Conservation (phyloP, 2,113 vertebrate genomes). For the Podarcis raffonei region DNA sequence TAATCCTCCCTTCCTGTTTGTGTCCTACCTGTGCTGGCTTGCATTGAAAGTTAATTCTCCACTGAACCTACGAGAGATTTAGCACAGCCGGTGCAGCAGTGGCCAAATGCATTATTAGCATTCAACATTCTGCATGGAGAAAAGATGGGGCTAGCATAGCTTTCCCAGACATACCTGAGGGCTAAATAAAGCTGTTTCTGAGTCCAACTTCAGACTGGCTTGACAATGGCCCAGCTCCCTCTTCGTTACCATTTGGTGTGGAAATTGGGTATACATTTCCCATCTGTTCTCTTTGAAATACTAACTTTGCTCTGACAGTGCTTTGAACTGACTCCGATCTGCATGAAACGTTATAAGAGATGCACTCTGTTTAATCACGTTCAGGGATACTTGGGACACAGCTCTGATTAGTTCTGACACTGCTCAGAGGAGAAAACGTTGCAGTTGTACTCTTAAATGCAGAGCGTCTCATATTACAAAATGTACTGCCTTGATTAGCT, state of each 20-base stretch:
- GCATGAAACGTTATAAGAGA: slow-evolving; percentile 38
- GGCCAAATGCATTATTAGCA: slow-evolving; percentile 57
- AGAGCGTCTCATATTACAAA: slow-evolving; percentile 50
- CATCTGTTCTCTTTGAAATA: slow-evolving; percentile 63
- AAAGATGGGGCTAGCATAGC: slow-evolving; percentile 44
- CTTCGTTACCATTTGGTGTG: slow-evolving; percentile 47
- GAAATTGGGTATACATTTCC: slow-evolving; percentile 49
- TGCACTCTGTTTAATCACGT: slow-evolving; percentile 62
- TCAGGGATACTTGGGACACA: slow-evolving; percentile 56
- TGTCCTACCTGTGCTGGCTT: slow-evolving; percentile 64
- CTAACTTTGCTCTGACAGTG: slow-evolving; percentile 56
- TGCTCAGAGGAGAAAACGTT: slow-evolving; percentile 23
- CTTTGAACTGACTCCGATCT: slow-evolving; percentile 55
- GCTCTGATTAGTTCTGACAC: slow-evolving; percentile 57
- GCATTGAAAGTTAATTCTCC: slow-evolving; percentile 52
- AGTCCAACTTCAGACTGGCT: slow-evolving; percentile 43
- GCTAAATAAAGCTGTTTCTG: slow-evolving; percentile 34
- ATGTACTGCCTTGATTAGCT: slow-evolving; percentile 10
- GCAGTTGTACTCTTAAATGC: slow-evolving; percentile 41
- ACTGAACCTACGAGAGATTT: slow-evolving; percentile 58
- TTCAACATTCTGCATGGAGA: slow-evolving; percentile 43
- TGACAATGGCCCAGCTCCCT: slow-evolving; percentile 36
- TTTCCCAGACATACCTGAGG: slow-evolving; percentile 51
- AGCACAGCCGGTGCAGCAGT: slow-evolving; percentile 57
- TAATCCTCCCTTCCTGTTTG: slow-evolving; percentile 56